A percentile compares a stretch with the other conserved stretches of the same genome.
These are phyloP conservation scores for Halcyon chelicuti DNA, from an alignment of 2,797 vertebrate species.

Conservation along the genomic window DNA sequence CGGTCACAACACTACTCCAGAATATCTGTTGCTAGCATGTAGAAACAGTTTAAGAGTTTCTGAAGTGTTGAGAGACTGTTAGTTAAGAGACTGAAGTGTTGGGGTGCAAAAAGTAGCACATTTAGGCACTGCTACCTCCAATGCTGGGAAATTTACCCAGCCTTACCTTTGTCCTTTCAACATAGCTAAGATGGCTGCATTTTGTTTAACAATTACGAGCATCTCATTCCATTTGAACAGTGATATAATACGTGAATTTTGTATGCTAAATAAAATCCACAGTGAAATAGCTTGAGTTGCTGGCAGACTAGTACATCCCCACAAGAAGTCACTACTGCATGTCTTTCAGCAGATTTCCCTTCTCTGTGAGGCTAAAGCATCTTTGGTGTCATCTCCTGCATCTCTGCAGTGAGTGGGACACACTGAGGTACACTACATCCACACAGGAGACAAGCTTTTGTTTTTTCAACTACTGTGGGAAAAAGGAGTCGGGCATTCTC, in stretches of 20 bases:
- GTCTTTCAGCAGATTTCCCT: not conserved
- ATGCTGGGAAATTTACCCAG: not conserved
- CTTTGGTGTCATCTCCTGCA: not conserved
- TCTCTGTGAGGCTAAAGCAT: not conserved
- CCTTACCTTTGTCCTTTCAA: not conserved
- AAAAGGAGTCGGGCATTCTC: not conserved
- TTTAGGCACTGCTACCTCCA: not conserved
- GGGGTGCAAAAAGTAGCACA: not conserved
- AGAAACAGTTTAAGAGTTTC: not conserved
- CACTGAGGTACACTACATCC: not conserved
- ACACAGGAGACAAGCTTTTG: not conserved
- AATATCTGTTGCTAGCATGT: not conserved
- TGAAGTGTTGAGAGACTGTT: too few relatives aligned
- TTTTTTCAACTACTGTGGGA: not conserved
- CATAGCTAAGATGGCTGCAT: not conserved
- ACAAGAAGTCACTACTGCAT: not conserved
- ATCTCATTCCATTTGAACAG: not conserved
- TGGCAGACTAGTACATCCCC: not conserved
- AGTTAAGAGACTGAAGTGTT: not conserved
- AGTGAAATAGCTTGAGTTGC: not conserved
- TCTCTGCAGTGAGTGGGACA: not conserved
- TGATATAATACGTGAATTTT: not conserved
- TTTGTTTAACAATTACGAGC: not conserved
- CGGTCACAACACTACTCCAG: rapidly evolving
- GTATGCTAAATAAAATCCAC: not conserved